These are phyloP conservation scores for Melozone crissalis DNA, from an alignment of 2,113 vertebrate species.

Conservation along the genomic window DNA sequence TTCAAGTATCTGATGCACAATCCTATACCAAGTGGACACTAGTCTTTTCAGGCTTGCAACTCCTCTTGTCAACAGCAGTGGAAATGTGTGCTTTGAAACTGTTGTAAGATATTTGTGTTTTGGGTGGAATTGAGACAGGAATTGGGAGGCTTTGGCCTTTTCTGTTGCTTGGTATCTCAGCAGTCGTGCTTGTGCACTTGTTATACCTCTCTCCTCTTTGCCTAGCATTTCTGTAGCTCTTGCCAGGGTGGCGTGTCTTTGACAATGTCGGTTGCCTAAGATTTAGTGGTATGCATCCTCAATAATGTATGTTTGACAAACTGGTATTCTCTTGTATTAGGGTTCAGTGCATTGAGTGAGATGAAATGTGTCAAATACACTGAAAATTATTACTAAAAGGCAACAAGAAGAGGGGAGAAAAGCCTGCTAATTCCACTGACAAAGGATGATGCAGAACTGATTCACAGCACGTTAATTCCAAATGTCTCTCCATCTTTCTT, in stretches of 20 bases:
- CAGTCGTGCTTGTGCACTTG: not conserved
- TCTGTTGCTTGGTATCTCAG: not conserved
- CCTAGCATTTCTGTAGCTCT: not conserved
- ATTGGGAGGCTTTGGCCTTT: not conserved
- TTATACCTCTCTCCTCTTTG: not conserved
- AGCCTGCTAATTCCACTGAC: conserved; percentile 60
- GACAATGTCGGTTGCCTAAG: conserved; percentile 43
- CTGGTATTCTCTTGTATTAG: conserved; percentile 63
- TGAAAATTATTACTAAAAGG: conserved; percentile 72
- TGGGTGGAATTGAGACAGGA: not conserved
- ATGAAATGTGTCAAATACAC: conserved; percentile 71
- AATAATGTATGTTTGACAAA: conserved; percentile 60
- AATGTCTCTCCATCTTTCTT: conserved; percentile 58
- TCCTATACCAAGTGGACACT: not conserved
- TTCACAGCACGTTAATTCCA: conserved; percentile 65
- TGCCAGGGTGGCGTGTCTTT: not conserved
- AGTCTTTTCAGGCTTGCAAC: not conserved
- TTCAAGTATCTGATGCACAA: not conserved
- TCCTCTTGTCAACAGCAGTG: not conserved
- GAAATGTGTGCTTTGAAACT: not conserved
- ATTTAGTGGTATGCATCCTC: conserved; percentile 66
- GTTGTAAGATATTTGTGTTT: not conserved
- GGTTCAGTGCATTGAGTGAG: conserved; percentile 69
- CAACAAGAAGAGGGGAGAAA: conserved; percentile 2
- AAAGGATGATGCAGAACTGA: conserved; percentile 60